These are phyloP conservation scores for Pelosia muscerda DNA, from an alignment of 2,888 invertebrate species.

Conservation along the genomic window DNA sequence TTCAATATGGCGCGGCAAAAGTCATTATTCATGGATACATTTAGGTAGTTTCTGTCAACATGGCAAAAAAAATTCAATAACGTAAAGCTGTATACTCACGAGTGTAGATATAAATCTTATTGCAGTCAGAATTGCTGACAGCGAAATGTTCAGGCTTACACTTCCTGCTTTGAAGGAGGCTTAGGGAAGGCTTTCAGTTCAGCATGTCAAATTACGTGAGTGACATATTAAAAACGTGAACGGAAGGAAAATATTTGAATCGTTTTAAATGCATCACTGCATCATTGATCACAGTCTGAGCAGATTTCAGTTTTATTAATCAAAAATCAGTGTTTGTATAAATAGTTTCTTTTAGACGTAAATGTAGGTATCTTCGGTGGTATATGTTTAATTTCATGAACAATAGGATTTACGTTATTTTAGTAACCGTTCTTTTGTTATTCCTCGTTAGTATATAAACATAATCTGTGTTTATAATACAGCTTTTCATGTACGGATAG, in stretches of 20 bases:
- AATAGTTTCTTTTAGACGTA: too few relatives aligned
- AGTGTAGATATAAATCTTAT: not conserved
- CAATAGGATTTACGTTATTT: not conserved
- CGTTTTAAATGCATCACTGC: too few relatives aligned
- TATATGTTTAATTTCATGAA: not conserved
- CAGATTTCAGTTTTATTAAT: too few relatives aligned
- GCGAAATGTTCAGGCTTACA: not conserved
- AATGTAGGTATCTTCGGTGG: too few relatives aligned
- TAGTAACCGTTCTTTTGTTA: not conserved
- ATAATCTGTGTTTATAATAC: not conserved
- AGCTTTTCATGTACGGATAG: not conserved
- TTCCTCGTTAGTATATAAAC: constrained; percentile 3
- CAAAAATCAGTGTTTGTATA: too few relatives aligned
- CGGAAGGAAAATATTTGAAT: too few relatives aligned
- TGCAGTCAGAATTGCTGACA: too few relatives aligned
- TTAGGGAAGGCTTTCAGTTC: not conserved
- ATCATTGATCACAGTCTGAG: too few relatives aligned
- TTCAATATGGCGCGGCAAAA: not conserved
- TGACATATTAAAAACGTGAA: too few relatives aligned
- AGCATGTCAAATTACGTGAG: not conserved
- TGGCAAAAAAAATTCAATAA: not conserved
- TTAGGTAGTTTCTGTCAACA: not conserved
- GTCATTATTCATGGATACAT: not conserved
- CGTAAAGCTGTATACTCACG: too few relatives aligned
- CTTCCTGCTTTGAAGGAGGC: not conserved